A percentile compares a stretch with the other conserved stretches of the same genome.
Conservation (phyloP, 1,140 invertebrate species). For the Lerema accius region DNA sequence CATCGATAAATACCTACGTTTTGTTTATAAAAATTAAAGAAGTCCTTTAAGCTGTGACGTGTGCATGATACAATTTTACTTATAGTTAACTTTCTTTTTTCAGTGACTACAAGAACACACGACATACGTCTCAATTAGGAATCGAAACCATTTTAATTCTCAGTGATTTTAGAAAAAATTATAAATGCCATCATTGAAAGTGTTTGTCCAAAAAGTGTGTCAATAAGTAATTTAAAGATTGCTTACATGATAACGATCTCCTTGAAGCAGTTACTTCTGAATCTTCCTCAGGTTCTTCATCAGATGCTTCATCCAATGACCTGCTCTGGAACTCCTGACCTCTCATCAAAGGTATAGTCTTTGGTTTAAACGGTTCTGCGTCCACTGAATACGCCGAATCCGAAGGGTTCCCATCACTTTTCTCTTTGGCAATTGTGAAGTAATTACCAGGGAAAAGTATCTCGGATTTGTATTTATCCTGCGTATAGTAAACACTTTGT, state of each 20-base stretch:
- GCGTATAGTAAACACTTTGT: conserved; percentile 59
- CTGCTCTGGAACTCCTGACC: conserved; percentile 60
- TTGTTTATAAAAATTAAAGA: too few species aligned
- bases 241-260: conserved; percentile 74
- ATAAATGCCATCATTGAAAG: too few species aligned
- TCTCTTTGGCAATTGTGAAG: conserved; percentile 75
- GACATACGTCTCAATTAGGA: too few species aligned
- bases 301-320: conserved; percentile 54
- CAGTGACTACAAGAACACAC: too few species aligned
- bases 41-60: too few species aligned
- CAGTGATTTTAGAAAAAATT: too few species aligned
- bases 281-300: conserved; percentile 59
- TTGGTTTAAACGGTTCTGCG: conserved; percentile 53
- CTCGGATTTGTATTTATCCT: conserved; percentile 64
- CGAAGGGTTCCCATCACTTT: conserved; percentile 56
- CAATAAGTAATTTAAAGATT: neutral
- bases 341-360: conserved; percentile 65
- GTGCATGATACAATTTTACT: too few species aligned
- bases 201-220: too few species aligned
- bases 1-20: too few species aligned
- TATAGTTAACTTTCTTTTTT: too few species aligned
- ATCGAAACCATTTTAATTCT: too few species aligned
- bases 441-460: conserved; percentile 79
- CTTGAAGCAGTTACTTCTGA: conserved; percentile 56
- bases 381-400: conserved; percentile 39